These are phyloP conservation scores for Podocnemis expansa DNA, from an alignment of 2,113 vertebrate genomes.

Conservation along the genomic window DNA sequence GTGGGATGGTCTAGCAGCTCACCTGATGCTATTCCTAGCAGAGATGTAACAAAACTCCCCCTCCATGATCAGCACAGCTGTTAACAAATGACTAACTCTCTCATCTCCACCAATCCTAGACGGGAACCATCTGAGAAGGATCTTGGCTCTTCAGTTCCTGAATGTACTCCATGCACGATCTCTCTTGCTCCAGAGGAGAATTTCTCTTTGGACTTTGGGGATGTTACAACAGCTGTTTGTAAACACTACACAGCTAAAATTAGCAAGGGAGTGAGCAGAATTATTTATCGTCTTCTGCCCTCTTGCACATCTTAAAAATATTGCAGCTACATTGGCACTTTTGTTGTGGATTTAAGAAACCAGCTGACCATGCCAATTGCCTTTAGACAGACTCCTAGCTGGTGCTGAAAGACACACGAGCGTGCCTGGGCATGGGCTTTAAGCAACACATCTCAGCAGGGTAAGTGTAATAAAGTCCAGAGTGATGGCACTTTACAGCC, in stretches of 20 bases:
- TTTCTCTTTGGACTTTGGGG: slow-evolving; percentile 51
- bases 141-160: slow-evolving; percentile 58
- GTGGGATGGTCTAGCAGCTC: background rate
- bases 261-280: slow-evolving; percentile 33
- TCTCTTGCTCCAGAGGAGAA: slow-evolving; percentile 19
- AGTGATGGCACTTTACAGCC: background rate
- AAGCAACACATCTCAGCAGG: background rate
- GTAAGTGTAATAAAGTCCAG: background rate
- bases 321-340: slow-evolving; percentile 39
- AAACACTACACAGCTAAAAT: slow-evolving; percentile 64
- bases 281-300: slow-evolving; percentile 41
- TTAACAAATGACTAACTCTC: background rate
- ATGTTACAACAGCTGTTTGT: slow-evolving; percentile 73
- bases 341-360: background rate
- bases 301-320: slow-evolving; percentile 47
- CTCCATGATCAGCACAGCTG: slow-evolving; percentile 15
- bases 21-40: background rate
- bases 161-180: slow-evolving; percentile 56
- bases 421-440: background rate
- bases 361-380: background rate
- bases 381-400: background rate
- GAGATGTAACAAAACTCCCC: background rate
- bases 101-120: slow-evolving; percentile 14
- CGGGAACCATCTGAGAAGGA: slow-evolving; percentile 46
- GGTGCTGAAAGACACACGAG: accelerated